phyloP scores from a whole-genome alignment of 2,888 invertebrate species.

The Pegoplata infirma region DNA sequence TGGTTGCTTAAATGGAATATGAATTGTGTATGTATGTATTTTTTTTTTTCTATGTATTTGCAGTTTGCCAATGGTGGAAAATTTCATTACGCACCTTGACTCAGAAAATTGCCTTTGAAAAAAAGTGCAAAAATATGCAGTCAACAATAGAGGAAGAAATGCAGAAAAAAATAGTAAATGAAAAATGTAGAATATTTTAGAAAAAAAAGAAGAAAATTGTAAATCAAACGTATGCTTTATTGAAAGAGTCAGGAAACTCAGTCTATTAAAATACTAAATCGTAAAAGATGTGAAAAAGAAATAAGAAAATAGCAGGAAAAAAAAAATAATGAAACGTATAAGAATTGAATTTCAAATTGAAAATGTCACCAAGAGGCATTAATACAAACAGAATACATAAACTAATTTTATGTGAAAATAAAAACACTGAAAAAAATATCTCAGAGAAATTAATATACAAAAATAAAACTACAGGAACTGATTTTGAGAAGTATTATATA shows the following conservation, averaged over 20 bases:
- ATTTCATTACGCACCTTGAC: slow-evolving; percentile 61
- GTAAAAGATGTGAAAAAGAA: slow-evolving; percentile 10
- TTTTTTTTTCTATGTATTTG: not conserved
- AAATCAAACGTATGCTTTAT: slow-evolving; percentile 17
- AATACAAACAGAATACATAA: slow-evolving; percentile 18
- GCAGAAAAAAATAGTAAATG: not conserved
- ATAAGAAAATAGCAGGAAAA: no score
- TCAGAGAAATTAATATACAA: no score
- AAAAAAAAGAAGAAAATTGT: not conserved
- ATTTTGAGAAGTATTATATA: no score
- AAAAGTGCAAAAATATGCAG: not conserved
- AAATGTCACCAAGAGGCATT: slow-evolving; percentile 51
- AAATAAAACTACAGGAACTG: no score
- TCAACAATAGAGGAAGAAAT: not conserved
- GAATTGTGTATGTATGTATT: not conserved
- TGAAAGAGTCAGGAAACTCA: slow-evolving; percentile 12
- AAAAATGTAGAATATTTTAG: not conserved
- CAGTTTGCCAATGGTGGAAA: slow-evolving; percentile 33
- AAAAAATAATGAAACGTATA: slow-evolving; percentile 11
- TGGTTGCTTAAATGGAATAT: not conserved
- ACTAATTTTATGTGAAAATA: not conserved
- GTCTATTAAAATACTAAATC: slow-evolving; percentile 51
- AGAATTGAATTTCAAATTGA: slow-evolving; percentile 58
- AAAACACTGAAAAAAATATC: not conserved
- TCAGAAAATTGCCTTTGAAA: slow-evolving; percentile 52